These are phyloP conservation scores for Hypercompe scribonia DNA, from an alignment of 2,888 invertebrate genomes.

Conservation along the genomic window DNA sequence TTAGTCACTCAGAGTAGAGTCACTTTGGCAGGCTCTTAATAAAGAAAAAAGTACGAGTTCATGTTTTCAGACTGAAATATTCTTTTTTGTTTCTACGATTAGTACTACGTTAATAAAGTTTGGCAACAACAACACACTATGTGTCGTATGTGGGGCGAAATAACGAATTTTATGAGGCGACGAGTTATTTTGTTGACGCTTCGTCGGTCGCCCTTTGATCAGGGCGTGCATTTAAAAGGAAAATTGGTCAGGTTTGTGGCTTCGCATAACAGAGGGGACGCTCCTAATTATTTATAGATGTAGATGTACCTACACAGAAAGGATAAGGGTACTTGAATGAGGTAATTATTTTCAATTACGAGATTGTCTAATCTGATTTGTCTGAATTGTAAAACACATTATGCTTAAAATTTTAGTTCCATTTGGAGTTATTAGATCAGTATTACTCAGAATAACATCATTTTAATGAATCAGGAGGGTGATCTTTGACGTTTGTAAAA, in stretches of 20 bases:
- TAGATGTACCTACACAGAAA: background rate
- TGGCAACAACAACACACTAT: constrained; percentile 45
- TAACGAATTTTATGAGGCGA: constrained; percentile 71
- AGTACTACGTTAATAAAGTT: constrained; percentile 35
- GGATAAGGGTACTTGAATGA: background rate
- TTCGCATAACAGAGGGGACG: constrained; percentile 61
- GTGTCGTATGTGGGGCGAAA: constrained; percentile 56
- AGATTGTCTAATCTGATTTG: background rate
- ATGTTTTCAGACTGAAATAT: background rate
- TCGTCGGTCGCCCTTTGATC: constrained; percentile 76
- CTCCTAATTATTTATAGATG: constrained; percentile 44
- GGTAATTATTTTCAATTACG: background rate
- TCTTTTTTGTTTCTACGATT: background rate
- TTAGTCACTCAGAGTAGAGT: too few species aligned
- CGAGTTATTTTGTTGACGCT: constrained; percentile 69
- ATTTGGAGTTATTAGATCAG: background rate
- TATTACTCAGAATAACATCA: background rate
- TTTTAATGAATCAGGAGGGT: background rate
- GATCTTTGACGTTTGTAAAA: background rate
- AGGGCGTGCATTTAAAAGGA: constrained; percentile 75
- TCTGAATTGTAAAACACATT: background rate
- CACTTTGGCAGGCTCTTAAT: too few species aligned
- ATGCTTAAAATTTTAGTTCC: background rate
- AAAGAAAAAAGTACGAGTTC: constrained; percentile 3
- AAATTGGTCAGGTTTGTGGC: constrained; percentile 76